phyloP scores from a whole-genome alignment of 2,797 vertebrate species.

The Ptychobarbus kaznakovi region DNA sequence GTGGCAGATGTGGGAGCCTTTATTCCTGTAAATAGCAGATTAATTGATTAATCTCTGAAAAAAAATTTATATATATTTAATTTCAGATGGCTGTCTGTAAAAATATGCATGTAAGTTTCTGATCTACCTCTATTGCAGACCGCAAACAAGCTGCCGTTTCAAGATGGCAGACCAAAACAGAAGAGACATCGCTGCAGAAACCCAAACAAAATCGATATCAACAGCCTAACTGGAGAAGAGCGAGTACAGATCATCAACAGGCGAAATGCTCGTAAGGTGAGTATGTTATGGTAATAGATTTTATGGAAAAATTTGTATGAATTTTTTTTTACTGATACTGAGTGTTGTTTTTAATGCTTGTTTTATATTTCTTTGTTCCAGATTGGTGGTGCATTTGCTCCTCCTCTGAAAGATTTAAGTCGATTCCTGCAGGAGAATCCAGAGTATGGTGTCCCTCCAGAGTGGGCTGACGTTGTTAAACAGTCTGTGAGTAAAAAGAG shows the following conservation, averaged over 20 bases:
- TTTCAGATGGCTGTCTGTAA: not conserved
- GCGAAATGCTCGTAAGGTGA: constrained; percentile 96
- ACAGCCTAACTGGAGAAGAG: constrained; percentile 97
- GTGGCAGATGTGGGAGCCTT: constrained; percentile 96
- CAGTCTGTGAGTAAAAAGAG: constrained; percentile 87
- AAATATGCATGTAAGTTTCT: not conserved
- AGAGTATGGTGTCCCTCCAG: constrained; percentile 97
- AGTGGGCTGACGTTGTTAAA: constrained; percentile 98
- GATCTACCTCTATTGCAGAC: constrained; percentile 67
- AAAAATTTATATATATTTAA: too few species aligned
- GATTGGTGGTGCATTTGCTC: constrained; percentile 98
- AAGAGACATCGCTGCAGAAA: constrained; percentile 97
- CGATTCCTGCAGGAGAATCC: constrained; percentile 97
- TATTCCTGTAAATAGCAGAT: constrained; percentile 85
- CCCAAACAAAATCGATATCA: constrained; percentile 96
- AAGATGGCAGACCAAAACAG: constrained; percentile 95
- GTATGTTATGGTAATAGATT: not conserved
- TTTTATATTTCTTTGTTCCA: constrained; percentile 66
- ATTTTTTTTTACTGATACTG: not conserved
- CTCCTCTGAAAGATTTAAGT: constrained; percentile 94
- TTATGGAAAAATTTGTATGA: constrained; percentile 1
- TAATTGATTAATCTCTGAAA: not conserved
- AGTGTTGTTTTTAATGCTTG: not conserved
- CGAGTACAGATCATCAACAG: constrained; percentile 97
- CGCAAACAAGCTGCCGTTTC: constrained; percentile 88